Conservation (phyloP, 2,113 vertebrate genomes). For the Pangasianodon gigas region DNA sequence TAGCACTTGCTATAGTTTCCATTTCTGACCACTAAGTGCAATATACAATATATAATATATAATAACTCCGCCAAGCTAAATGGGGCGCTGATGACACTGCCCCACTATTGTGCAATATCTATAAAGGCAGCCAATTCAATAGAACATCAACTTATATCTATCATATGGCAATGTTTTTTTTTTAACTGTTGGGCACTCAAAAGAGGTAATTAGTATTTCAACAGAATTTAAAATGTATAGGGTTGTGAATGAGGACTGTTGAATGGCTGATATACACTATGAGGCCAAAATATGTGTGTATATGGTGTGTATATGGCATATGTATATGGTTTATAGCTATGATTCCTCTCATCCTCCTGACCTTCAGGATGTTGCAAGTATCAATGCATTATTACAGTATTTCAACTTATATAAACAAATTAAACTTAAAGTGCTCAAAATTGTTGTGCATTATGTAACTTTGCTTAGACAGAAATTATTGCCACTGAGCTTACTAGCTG, state of each 20-base stretch:
- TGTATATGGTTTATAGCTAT: neutral
- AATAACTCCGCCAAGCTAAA: neutral
- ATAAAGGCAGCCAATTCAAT: neutral
- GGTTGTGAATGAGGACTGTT: neutral
- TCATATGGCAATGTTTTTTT: neutral
- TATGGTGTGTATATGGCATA: too few species aligned
- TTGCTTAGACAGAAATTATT: too few species aligned
- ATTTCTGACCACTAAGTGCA: neutral
- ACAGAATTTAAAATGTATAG: neutral
- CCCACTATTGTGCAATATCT: neutral
- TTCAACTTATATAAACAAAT: neutral
- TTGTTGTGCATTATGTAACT: neutral
- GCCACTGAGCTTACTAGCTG: neutral
- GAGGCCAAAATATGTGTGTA: neutral
- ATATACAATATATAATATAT: too few species aligned
- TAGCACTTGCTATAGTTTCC: neutral
- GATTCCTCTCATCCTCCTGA: neutral
- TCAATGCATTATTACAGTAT: neutral
- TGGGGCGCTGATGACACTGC: neutral
- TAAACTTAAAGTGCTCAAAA: neutral
- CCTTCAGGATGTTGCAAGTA: neutral
- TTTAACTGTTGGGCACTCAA: neutral
- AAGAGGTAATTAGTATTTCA: neutral
- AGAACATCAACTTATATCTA: neutral
- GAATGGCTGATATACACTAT: neutral